Conservation (phyloP, 2,888 invertebrate genomes). For the Cryptophagus acutangulus region DNA sequence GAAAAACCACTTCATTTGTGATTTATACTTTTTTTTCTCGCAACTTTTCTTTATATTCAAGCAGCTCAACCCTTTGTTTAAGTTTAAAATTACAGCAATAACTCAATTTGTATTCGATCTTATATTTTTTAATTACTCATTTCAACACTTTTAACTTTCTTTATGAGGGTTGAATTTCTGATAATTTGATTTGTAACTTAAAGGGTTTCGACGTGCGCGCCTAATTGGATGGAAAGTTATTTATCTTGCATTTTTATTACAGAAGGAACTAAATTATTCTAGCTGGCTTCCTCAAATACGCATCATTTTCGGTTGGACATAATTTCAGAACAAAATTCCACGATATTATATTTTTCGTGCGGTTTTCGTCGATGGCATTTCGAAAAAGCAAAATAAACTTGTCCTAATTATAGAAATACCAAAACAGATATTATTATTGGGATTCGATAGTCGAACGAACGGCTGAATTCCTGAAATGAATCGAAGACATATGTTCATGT, state of each 20-base stretch:
- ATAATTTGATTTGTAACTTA: conserved; percentile 41
- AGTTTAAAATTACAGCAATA: conserved; percentile 47
- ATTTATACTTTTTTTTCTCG: conserved; percentile 40
- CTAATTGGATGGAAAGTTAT: conserved; percentile 36
- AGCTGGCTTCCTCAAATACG: too few species aligned
- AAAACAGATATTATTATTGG: conserved; percentile 25
- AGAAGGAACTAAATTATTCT: conserved; percentile 5
- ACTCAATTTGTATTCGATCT: conserved; percentile 49
- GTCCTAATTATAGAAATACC: conserved; percentile 25
- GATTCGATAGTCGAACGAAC: conserved; percentile 23
- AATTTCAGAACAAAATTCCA: too few species aligned
- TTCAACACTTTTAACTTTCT: conserved; percentile 36
- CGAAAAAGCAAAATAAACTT: too few species aligned
- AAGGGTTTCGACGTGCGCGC: conserved; percentile 25
- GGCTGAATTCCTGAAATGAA: conserved; percentile 32
- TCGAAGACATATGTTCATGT: conserved; percentile 39
- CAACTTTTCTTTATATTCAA: conserved; percentile 31
- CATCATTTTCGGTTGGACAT: too few species aligned
- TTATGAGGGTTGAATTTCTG: conserved; percentile 34
- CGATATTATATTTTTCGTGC: too few species aligned
- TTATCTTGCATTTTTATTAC: conserved; percentile 29
- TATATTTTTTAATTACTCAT: conserved; percentile 49
- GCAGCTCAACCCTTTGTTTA: conserved; percentile 42
- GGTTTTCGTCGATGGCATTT: too few species aligned
- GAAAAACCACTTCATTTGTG: conserved; percentile 43